Base-by-base conservation (phyloP, 1,140 invertebrate genomes). In the Copidosoma floridanum region DNA sequence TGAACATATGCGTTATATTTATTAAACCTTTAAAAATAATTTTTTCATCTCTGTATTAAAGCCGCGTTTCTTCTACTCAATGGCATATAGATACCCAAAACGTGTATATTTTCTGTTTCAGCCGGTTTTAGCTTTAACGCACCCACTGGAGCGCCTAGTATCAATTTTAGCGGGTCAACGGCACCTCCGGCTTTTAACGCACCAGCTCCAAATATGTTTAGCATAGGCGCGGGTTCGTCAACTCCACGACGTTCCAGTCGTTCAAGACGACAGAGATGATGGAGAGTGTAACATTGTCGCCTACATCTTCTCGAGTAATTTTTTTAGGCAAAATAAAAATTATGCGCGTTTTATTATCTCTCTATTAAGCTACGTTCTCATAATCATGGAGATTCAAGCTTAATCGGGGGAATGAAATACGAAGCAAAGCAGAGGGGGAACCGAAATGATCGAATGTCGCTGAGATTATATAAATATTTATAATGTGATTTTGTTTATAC, bases 141-240 rank as follows among this genome's bases (percentile, higher is more conserved):
- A 12, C 18, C 70, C 11, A 29, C 74, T 5, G 35, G 44, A 10
- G 27, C 64, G 8, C 70, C 71, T 4, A 55, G 58, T 14, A 63
- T 71, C 8, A 66, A 69, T 47, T 72, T 71, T 46, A 65, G 56
- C 7, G 63, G 57, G 0, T 32, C 6, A 32, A 29, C 70, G 3
- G 53, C 52, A 12, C 23, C 61, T 10, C 29, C 67, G 12, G 58
- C 65, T 0, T 79, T 79, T 21, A 70, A 63, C 20, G 65, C 72
- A 16, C 53, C 71, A 2, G 27, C 67, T 1, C 50, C 65, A 5
- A 72, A 73, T 10, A 81, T 80, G 78, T 81, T 81, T 57, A 81
- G 70, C 53, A 81, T 81, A 26, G 80, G 80, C 16, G 73, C 77
- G 3, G 78, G 76, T 16, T 79, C 78, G 1, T 75, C 75, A 3